A percentile compares a stretch with the other conserved stretches of the same genome.
Conservation (phyloP, 2,797 vertebrate species). For the Enteromius mattozi region DNA sequence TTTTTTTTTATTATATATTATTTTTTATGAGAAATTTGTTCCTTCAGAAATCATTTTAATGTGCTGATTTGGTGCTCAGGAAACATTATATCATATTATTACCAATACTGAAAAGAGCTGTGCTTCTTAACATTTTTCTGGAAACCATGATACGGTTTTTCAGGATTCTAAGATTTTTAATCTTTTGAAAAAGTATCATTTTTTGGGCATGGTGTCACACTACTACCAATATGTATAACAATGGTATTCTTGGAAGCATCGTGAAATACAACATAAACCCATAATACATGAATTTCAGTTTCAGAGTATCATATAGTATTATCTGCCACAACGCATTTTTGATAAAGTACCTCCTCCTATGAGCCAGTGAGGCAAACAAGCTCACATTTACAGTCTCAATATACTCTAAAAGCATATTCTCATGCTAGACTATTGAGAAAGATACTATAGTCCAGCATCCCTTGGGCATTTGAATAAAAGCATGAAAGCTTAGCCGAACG, state of each 20-base stretch:
- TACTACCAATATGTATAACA: not conserved
- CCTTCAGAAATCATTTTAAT: not conserved
- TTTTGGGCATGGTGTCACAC: not conserved
- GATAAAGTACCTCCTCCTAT: not conserved
- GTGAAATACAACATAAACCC: not conserved
- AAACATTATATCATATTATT: not conserved
- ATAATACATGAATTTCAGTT: not conserved
- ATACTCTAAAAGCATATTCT: conserved; percentile 72
- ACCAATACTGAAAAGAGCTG: not conserved
- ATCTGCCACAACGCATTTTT: not conserved
- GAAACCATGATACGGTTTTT: not conserved
- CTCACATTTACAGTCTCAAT: not conserved
- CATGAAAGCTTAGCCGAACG: conserved; percentile 80
- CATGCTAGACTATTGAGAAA: conserved; percentile 77
- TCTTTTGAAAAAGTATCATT: not conserved
- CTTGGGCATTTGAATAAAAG: conserved; percentile 82
- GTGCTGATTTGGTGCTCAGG: not conserved
- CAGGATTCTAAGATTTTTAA: not conserved
- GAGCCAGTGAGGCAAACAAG: not conserved
- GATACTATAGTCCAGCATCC: conserved; percentile 74
- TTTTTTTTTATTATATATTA: not conserved
- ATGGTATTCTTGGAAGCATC: not conserved
- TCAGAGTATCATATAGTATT: not conserved
- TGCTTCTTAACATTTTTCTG: not conserved
- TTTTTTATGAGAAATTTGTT: not conserved